Conservation (phyloP, 2,888 invertebrate species). For the Heliconius cydno region DNA sequence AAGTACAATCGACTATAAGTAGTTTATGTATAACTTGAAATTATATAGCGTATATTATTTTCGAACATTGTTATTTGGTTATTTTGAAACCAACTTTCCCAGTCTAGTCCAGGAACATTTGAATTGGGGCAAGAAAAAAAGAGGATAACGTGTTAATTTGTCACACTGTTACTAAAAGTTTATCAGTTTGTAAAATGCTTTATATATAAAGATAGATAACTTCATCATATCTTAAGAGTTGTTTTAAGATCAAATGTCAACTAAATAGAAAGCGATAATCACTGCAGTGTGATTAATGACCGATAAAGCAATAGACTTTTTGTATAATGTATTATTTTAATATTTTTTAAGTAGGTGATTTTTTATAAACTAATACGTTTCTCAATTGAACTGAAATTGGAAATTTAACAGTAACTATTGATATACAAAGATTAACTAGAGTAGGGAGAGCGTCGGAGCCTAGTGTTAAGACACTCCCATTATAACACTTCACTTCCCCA, state of each 20-base stretch:
- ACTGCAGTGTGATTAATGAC: neutral
- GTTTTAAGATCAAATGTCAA: conserved; percentile 7
- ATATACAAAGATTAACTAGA: too few species aligned
- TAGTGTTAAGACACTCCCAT: too few species aligned
- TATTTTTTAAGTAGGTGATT: conserved; percentile 38
- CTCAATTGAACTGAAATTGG: too few species aligned
- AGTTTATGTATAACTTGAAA: too few species aligned
- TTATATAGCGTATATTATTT: too few species aligned
- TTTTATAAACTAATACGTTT: too few species aligned
- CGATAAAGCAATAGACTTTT: neutral
- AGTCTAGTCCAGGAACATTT: neutral
- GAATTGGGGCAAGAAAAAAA: neutral
- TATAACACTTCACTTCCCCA: too few species aligned
- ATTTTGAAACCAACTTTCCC: neutral
- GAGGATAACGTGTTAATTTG: neutral
- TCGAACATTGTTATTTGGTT: neutral
- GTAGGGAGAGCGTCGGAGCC: too few species aligned
- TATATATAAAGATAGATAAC: neutral
- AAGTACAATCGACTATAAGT: too few species aligned
- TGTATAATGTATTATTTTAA: neutral
- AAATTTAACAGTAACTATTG: too few species aligned
- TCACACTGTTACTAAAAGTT: neutral
- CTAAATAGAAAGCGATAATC: conserved; percentile 21
- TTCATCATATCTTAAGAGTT: neutral
- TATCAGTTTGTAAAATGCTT: neutral